Evolutionary conservation across 1,140 invertebrate species (phyloP), one percentile per base, ranked within the genome.

Genomic region (Diabrotica virgifera): DNA sequence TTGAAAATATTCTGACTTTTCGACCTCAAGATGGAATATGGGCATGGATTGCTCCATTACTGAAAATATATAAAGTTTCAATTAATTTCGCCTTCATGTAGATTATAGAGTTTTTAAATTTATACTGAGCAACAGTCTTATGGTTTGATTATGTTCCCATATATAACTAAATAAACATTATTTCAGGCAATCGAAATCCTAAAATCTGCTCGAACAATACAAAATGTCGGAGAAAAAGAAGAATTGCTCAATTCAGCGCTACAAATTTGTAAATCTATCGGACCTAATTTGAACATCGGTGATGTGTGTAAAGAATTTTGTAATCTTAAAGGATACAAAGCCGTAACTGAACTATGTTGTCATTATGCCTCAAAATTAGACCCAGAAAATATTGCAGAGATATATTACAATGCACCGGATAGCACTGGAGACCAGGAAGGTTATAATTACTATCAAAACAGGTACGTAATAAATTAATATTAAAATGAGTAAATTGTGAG

Each of bases 301-400:
- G 83, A 89, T 14, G 87, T 95, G 38, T 94, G 93, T 77, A 85
- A 87, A 51, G 86, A 93, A 74, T 88, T 96, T 68, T 85, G 86
- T 5, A 80, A 87, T 7, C 85, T 87, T 56, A 89, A 93, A 24
- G 94, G 90, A 73, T 97, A 94, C 76, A 85, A 89, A 36, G 94
- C 94, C 1, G 90, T 98, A 8, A 88, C 98, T 10, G 93, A 98
- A 74, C 79, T 99, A 5, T 92, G 92, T 74, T 83, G 92, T 0
- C 87, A 88, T 5, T 93, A 92, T 76, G 95, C 94, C 0, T 82
- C 86, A 50, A 93, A 91, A 78, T 81, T 90, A 24, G 96, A 99
- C 82, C 92, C 94, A 0, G 91, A 94, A 63, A 89, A 93, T 69
- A 85, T 93, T 36, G 96, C 93, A 0, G 77, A 94, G 10, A 91